Percentiles rank a stretch among this genome's conserved stretches.
phyloP scores from a whole-genome alignment of 37 sponge, comb jelly and placozoan species.

The Crambe crambe region DNA sequence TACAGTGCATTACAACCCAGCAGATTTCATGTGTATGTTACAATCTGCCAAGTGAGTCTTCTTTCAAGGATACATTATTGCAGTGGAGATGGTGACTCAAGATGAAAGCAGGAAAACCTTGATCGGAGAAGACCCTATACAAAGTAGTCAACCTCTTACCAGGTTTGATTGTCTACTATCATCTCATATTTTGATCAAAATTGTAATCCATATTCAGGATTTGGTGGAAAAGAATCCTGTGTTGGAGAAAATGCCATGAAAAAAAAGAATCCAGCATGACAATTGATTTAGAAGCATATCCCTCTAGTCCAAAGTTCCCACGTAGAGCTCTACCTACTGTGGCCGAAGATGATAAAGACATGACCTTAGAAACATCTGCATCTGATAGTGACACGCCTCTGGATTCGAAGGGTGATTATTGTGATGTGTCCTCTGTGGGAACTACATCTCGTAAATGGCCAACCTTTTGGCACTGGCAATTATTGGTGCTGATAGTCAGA shows the following conservation, averaged over 20 bases:
- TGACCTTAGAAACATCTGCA: background rate
- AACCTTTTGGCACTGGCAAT: slow-evolving; percentile 63
- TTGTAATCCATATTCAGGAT: background rate
- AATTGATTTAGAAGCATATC: slow-evolving; percentile 12
- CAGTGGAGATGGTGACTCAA: slow-evolving; percentile 70
- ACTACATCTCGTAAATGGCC: slow-evolving; percentile 48
- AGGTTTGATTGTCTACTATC: background rate
- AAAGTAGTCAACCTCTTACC: background rate
- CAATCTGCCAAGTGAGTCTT: background rate
- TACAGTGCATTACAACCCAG: slow-evolving; percentile 82
- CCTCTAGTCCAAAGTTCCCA: background rate
- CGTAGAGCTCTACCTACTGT: background rate
- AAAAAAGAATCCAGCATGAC: background rate
- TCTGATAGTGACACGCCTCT: background rate
- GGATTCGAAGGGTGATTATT: background rate
- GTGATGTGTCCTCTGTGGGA: too few species aligned
- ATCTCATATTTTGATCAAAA: background rate
- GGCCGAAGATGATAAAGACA: background rate
- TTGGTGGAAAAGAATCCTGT: background rate
- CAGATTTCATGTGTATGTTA: slow-evolving; percentile 76
- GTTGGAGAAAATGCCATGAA: background rate
- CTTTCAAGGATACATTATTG: background rate
- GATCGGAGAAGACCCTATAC: slow-evolving; percentile 59
- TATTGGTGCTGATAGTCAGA: slow-evolving; percentile 53
- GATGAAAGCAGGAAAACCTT: slow-evolving; percentile 34